A percentile compares a stretch with the other conserved stretches of the same genome.
These are phyloP conservation scores for Helarctos malayanus DNA, from an alignment of 2,797 vertebrate genomes.

Conservation along the genomic window DNA sequence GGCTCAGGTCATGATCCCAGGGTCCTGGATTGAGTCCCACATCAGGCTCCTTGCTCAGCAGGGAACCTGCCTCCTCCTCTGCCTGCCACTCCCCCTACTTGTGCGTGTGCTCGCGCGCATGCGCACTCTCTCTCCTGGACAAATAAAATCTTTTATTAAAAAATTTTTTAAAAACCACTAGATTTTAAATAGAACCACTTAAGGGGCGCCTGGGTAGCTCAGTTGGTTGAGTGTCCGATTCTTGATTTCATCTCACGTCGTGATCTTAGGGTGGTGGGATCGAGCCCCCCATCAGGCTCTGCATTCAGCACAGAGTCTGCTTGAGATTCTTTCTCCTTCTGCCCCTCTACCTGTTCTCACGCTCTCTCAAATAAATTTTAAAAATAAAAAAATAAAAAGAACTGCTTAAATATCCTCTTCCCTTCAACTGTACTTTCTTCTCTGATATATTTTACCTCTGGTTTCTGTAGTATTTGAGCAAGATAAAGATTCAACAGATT, in stretches of 20 bases:
- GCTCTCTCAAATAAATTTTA: background rate
- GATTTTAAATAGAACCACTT: no score
- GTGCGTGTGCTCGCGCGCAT: rapidly evolving
- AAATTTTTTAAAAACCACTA: background rate
- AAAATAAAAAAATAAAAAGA: background rate
- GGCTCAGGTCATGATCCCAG: background rate
- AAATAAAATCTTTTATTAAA: background rate
- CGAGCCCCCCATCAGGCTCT: background rate
- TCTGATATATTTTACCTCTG: background rate
- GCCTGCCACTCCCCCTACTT: background rate
- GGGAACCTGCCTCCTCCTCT: background rate
- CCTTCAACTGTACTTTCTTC: constrained; percentile 37
- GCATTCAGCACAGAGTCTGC: background rate
- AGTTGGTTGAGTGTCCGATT: background rate
- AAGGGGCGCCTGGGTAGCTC: background rate
- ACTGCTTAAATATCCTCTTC: constrained; percentile 49
- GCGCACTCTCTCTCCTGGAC: no score
- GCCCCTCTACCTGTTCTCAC: no score
- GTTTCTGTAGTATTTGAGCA: constrained; percentile 96
- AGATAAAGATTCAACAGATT: constrained; percentile 98
- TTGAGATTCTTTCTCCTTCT: background rate
- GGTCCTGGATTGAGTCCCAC: background rate
- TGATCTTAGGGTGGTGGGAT: background rate
- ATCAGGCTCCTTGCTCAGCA: background rate
- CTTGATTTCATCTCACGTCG: background rate